phyloP scores from a whole-genome alignment of 2,888 invertebrate genomes.

The Drosophila mercatorum region DNA sequence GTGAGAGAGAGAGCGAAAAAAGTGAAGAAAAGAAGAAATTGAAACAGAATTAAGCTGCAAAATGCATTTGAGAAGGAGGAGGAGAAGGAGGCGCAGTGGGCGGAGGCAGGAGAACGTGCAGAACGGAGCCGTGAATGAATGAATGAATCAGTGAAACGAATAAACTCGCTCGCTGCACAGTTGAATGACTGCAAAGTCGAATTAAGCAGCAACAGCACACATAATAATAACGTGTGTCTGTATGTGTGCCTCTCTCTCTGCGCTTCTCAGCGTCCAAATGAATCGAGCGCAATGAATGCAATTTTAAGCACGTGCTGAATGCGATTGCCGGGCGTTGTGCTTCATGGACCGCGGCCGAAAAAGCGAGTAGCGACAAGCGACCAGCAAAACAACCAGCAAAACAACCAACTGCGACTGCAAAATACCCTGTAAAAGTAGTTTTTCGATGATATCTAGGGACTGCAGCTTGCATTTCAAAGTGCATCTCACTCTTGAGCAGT shows the following conservation, averaged over 20 bases:
- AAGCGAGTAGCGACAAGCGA: slow-evolving; percentile 45
- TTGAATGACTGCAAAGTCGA: slow-evolving; percentile 73
- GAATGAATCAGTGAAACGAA: slow-evolving; percentile 75
- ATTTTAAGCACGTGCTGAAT: slow-evolving; percentile 73
- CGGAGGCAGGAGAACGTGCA: slow-evolving; percentile 19
- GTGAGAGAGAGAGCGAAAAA: not conserved
- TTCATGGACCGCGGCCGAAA: slow-evolving; percentile 69
- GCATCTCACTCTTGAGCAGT: no score
- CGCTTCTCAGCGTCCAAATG: slow-evolving; percentile 32
- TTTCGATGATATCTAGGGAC: not conserved
- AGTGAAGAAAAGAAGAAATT: slow-evolving; percentile 35
- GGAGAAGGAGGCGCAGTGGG: not conserved
- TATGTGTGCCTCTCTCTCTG: slow-evolving; percentile 17
- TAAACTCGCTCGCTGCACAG: slow-evolving; percentile 73
- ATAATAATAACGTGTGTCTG: slow-evolving; percentile 12
- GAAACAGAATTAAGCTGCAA: slow-evolving; percentile 61
- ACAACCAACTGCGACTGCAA: not conserved
- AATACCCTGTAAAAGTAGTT: slow-evolving; percentile 15
- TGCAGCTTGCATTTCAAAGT: no score
- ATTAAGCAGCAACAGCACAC: slow-evolving; percentile 52
- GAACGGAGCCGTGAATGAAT: slow-evolving; percentile 63
- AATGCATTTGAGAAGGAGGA: slow-evolving; percentile 48
- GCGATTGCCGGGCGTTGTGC: slow-evolving; percentile 52
- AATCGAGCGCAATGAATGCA: slow-evolving; percentile 60
- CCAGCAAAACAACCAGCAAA: slow-evolving; percentile 9